phyloP scores from a whole-genome alignment of 2,113 vertebrate genomes.

The Orcinus orca region DNA sequence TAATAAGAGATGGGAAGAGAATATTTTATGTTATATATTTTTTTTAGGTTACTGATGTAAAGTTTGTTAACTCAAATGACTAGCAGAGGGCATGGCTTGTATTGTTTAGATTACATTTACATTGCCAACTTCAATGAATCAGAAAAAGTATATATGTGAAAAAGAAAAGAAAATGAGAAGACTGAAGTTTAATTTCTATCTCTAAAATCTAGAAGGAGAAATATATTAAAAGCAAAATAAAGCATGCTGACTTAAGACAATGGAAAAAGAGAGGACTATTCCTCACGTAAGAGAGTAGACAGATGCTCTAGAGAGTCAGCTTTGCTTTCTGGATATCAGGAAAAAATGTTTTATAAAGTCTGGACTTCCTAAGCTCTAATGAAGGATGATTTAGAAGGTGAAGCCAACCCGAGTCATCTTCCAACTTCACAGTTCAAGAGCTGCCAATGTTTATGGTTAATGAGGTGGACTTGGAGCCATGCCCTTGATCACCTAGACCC shows the following conservation, averaged over 20 bases:
- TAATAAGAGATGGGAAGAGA: background rate
- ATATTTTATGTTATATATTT: background rate
- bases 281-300: background rate
- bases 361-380: slow-evolving; percentile 2
- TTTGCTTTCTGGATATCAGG: background rate
- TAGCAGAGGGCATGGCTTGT: background rate
- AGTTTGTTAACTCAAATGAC: background rate
- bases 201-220: background rate
- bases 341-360: background rate
- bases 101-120: background rate
- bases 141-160: background rate
- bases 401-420: slow-evolving; percentile 23
- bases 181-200: background rate
- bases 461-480: slow-evolving; percentile 42
- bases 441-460: slow-evolving; percentile 36
- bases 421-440: background rate
- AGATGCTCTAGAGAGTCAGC: background rate
- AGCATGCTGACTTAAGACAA: background rate
- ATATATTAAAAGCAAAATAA: background rate
- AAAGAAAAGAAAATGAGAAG: background rate
- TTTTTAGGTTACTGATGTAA: background rate
- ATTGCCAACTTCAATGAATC: background rate
- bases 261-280: background rate
- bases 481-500: slow-evolving; percentile 49
- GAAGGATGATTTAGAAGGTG: slow-evolving; percentile 36